Base-by-base conservation (phyloP, 2,888 invertebrate species). In the Stictocephala bisonia region DNA sequence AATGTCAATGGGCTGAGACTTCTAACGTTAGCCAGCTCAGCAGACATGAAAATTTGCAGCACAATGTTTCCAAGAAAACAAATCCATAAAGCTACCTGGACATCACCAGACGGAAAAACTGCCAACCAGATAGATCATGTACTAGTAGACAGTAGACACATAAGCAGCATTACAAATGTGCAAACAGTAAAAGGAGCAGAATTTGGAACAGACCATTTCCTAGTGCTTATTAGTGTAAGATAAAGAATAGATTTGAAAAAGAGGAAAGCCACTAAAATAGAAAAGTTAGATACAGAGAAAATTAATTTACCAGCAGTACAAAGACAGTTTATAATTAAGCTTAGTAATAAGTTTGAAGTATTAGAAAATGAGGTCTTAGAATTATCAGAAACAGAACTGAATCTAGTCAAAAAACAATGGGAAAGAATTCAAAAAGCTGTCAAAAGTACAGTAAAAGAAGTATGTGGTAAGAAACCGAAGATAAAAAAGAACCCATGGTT, bases 31-130 rank as follows among this genome's bases (percentile, higher is more conserved):
- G 73, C 72, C 2, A 27, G 22, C 24, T 27, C 72, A 56, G 64
- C 35, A 50, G 50, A 69, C 35, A 29, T 76, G 31, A 44, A 29
- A 53, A 31, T 76, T 27, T 31, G 41, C 18, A 73, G 64, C 24
- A 76, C 73, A 40, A 67, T 68, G 31, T 71, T 76, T 53, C 71
- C 73, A 0, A 60, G 71, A 11, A 71, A 73, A 67, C 20, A 70
- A 3, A 76, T 76, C 20, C 73, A 73, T 50, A 76, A 76, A 70
- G 60, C 51, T 9, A 74, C 75, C 0, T 74, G 76, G 77, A 29
- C 27, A 26, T 74, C 74, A 9, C 77, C 75, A 29, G 72, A 75
- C 71, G 77, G 75, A 26, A 31, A 71, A 24, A 71, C 71, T 6
- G 22, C n/a, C 2, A 75, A 76, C 40, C 69, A 74, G 27, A 73